Evolutionary conservation across 2,797 vertebrate genomes (phyloP), one percentile per base, ranked within the genome.

Genomic region (Paguma larvata): DNA sequence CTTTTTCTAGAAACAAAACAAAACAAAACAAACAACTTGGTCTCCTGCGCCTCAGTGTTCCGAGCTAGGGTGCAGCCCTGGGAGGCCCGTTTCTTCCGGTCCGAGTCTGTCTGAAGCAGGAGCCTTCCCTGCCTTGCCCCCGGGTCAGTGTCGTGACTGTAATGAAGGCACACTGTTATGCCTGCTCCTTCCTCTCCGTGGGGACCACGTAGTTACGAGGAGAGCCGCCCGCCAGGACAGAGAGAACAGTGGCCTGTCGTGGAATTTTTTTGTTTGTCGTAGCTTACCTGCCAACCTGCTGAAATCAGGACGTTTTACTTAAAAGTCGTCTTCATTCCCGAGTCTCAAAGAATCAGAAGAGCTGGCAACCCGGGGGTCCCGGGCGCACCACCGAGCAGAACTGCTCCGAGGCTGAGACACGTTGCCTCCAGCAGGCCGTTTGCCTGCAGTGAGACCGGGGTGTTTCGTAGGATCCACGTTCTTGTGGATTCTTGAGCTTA

Each of bases 381-480:
- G 18, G 16, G 19, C 11, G 34, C 16, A 0, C 34, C 38, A 3
- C 32, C 38, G 3, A 23, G 16, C 9, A 27, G 25, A 34, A 1
- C 3, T 7, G 34, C 34, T 3, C 51, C 0, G 27, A 18, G 5
- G 3, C 59, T 78, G n/a, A 11, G 13, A 13, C 13, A 14, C 46
- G 30, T 41, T 78, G 27, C n/a, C 25, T 46, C 16, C 62, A 59
- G 32, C 7, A 18, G 32, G 53, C 44, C 11, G 2, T 51, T 59
- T 44, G 21, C 46, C 9, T 70, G 23, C 21, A 3, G 7, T 15
- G 6, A 21, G 68, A 11, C 75, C 19, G 32, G 34, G 11, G 38
- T 27, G 1, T 48, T 65, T 63, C 8, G 4, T 5, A 0, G 0
- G 16, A 16, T 30, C 14, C 1, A 4, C 4, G 2, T 72, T 25